These are phyloP conservation scores for Lytechinus pictus DNA, from an alignment of 35 echinoderm and acorn worm genomes.

Conservation along the genomic window DNA sequence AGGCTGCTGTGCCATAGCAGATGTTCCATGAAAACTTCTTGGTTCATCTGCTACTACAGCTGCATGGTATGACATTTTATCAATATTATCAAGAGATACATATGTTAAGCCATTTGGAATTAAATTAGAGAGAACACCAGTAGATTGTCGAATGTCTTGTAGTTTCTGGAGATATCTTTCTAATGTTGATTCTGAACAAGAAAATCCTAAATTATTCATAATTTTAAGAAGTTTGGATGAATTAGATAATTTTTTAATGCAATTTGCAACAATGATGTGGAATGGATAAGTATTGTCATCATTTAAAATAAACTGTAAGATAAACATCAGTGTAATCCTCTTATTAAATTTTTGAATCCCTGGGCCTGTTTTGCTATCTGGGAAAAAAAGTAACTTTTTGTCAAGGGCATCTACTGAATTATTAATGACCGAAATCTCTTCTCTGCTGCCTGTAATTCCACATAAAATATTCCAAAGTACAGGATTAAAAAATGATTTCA, in stretches of 20 bases:
- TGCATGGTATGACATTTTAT: too few relatives aligned
- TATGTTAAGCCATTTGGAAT: too few relatives aligned
- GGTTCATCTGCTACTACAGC: too few relatives aligned
- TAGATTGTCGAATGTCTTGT: too few relatives aligned
- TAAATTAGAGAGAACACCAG: too few relatives aligned
- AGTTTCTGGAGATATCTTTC: too few relatives aligned
- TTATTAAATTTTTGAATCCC: not conserved
- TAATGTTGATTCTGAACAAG: constrained; percentile 63
- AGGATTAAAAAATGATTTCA: not conserved
- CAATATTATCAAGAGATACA: too few relatives aligned
- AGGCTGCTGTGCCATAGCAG: too few relatives aligned
- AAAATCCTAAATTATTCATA: constrained; percentile 54
- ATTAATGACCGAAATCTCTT: not conserved
- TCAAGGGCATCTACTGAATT: not conserved
- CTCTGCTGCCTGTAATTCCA: not conserved
- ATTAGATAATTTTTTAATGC: constrained; percentile 52
- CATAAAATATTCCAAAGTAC: constrained; percentile 29
- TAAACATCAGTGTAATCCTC: not conserved
- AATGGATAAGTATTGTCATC: constrained; percentile 61
- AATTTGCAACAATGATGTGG: constrained; percentile 59
- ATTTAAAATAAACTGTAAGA: constrained; percentile 62
- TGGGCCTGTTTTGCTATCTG: too few relatives aligned
- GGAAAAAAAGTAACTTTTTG: not conserved
- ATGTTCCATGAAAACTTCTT: too few relatives aligned
- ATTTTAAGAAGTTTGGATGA: constrained; percentile 63